phyloP scores from a whole-genome alignment of 2,888 invertebrate species.

The Thymelicus acteon region DNA sequence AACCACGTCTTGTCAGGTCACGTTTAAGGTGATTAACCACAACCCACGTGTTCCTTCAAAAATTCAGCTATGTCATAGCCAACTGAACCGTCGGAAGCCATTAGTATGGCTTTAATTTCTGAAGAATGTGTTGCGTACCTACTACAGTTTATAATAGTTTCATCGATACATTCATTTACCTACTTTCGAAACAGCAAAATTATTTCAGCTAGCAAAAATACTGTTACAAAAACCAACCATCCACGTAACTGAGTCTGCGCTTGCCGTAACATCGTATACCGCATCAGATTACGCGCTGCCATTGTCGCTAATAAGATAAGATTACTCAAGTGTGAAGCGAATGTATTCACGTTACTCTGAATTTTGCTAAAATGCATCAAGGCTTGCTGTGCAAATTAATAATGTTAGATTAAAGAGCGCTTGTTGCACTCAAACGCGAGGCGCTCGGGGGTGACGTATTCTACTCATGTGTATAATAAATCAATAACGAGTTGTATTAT shows the following conservation, averaged over 20 bases:
- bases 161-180: not conserved
- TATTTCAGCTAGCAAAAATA: constrained; percentile 9
- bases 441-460: constrained; percentile 31
- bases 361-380: constrained; percentile 65
- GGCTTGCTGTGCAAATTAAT: constrained; percentile 58
- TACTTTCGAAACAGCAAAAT: not conserved
- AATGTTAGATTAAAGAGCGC: constrained; percentile 54
- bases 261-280: constrained; percentile 32
- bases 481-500: constrained; percentile 4
- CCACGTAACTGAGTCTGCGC: constrained; percentile 21
- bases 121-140: not conserved
- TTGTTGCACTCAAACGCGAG: constrained; percentile 40
- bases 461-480: constrained; percentile 16
- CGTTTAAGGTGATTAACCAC: constrained; percentile 9
- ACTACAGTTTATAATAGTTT: not conserved
- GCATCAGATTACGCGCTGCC: constrained; percentile 64
- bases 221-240: constrained; percentile 14
- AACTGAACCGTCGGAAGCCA: not conserved
- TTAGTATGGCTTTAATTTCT: constrained; percentile 2
- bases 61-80: not conserved
- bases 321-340: constrained; percentile 69
- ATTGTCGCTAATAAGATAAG: constrained; percentile 67
- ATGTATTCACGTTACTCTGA: constrained; percentile 57
- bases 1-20: constrained; percentile 5
- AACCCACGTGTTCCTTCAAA: constrained; percentile 6